Base-by-base conservation (phyloP, 2,888 invertebrate species). In the Drosophila macrospina region DNA sequence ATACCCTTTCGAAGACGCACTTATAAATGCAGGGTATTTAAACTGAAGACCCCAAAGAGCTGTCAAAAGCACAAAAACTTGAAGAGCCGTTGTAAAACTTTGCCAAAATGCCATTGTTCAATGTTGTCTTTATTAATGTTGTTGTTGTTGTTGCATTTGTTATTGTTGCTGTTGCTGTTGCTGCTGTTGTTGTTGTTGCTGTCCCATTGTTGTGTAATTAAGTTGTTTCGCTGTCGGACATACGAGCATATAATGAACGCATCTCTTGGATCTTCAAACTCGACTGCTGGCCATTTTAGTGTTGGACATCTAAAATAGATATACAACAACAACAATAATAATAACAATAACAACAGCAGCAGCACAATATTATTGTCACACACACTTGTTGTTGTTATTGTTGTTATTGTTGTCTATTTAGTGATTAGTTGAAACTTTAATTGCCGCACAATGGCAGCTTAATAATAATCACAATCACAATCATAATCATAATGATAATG, bases 361-460 rank as follows among this genome's bases (percentile, higher is more conserved):
- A 57, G 67, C 47, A 56, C 48, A 78, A 88, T 73, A 76, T 80
- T 86, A 80, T 88, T 82, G 82, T 82, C 82, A 83, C 82, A 83
- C 82, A 88, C 71, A 80, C 63, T 82, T 86, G 70, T 71, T 79
- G 41, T 80, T 86, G 69, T 76, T 75, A 63, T 71, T 79, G 41
- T 80, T 86, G 69, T 76, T 75, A 63, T 82, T 86, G 70, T 76
- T 79, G 74, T 64, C 42, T 54, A 32, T 30, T 61, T 61, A 16
- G 55, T 75, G 88, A 84, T 84, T 86, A 84, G 83, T 88, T 86
- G 83, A 86, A 73, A 67, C 81, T 65, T 86, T 80, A 84, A 84
- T 88, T 84, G 83, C 81, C 72, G 74, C 78, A 84, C 88, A 88
- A 88, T 83, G 78, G 69, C 84, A 77, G 74, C 63, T 68, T 67